phyloP scores from a whole-genome alignment of 1,140 invertebrate species.

The Apolygus lucorum region DNA sequence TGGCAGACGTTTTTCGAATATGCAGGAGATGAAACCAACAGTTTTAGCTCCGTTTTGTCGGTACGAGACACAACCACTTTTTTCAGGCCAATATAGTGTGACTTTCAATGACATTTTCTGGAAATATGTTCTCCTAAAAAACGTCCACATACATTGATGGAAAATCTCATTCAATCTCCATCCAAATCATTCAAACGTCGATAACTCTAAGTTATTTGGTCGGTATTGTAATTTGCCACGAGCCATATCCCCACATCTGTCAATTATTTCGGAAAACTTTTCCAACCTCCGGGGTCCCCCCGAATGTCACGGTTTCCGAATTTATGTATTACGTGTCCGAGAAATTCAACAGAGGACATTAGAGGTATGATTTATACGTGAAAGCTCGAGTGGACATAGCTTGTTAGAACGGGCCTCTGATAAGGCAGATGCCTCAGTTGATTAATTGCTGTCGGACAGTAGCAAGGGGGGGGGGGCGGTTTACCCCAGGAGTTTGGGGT shows the following conservation, averaged over 20 bases:
- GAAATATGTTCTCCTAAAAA: no score
- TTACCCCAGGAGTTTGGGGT: not conserved
- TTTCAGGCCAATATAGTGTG: no score
- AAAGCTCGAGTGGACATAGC: not conserved
- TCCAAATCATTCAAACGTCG: no score
- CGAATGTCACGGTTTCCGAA: not conserved
- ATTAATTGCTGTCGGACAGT: not conserved
- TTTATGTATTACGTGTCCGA: not conserved
- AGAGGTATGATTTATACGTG: not conserved
- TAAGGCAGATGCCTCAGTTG: not conserved
- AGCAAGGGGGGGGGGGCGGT: not conserved
- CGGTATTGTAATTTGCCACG: no score
- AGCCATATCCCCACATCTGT: not conserved
- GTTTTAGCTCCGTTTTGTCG: no score
- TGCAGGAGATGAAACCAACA: no score
- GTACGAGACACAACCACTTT: no score
- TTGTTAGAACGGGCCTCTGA: not conserved
- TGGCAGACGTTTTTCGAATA: no score
- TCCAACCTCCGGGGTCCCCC: not conserved
- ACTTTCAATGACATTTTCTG: no score
- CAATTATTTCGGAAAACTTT: not conserved
- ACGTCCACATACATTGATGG: no score
- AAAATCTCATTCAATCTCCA: no score
- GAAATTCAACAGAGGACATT: not conserved
- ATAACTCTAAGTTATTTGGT: no score